These are phyloP conservation scores for Pelobates cultripes DNA, from an alignment of 2,797 vertebrate genomes.

Conservation along the genomic window DNA sequence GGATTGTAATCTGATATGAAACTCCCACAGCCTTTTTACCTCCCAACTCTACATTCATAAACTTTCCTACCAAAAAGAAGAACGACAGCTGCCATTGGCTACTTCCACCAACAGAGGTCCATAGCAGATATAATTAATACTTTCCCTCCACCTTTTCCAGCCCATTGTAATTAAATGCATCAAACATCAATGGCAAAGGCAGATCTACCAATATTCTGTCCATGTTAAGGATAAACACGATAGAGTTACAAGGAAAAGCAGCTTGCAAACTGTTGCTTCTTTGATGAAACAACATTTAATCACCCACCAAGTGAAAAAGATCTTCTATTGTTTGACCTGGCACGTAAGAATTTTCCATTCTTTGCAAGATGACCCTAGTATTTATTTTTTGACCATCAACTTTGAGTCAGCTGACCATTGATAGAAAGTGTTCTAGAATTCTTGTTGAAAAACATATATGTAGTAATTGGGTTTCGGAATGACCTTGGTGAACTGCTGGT, in stretches of 20 bases:
- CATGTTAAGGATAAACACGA: slow-evolving; percentile 81
- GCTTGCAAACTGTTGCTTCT: slow-evolving; percentile 88
- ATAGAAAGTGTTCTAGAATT: not conserved
- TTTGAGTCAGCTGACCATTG: not conserved
- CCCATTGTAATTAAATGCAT: slow-evolving; percentile 80
- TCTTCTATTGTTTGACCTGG: slow-evolving; percentile 84
- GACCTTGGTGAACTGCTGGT: too few species aligned
- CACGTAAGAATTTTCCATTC: slow-evolving; percentile 77
- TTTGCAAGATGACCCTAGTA: slow-evolving; percentile 72
- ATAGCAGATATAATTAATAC: slow-evolving; percentile 82
- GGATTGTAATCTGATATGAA: slow-evolving; percentile 65
- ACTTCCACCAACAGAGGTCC: slow-evolving; percentile 74
- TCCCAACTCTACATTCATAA: slow-evolving; percentile 55
- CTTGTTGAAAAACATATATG: not conserved
- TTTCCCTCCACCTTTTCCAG: slow-evolving; percentile 60
- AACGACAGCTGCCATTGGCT: slow-evolving; percentile 51
- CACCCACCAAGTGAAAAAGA: slow-evolving; percentile 83
- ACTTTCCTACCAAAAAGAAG: slow-evolving; percentile 53
- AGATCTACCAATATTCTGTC: slow-evolving; percentile 72
- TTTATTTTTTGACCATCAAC: slow-evolving; percentile 66
- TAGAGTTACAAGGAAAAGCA: slow-evolving; percentile 89
- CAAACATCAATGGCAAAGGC: slow-evolving; percentile 73
- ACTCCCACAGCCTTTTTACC: slow-evolving; percentile 56
- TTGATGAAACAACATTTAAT: slow-evolving; percentile 89
- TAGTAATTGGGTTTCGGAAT: too few species aligned